Evolutionary conservation across 2,797 vertebrate genomes (phyloP).

Genomic region (Arctocebus calabarensis): DNA sequence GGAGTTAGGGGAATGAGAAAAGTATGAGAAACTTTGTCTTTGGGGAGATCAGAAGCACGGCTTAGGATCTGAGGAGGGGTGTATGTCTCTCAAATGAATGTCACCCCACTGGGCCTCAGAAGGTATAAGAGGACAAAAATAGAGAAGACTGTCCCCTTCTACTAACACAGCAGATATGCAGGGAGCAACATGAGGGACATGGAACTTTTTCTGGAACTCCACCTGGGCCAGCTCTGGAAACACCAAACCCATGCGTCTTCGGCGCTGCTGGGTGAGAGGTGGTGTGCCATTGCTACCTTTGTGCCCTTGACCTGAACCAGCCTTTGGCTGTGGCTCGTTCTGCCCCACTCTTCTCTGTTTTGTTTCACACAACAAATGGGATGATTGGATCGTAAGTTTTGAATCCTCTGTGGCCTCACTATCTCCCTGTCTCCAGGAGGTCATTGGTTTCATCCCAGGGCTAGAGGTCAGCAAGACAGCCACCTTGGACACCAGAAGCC

Average conservation of each 20-base stretch:
- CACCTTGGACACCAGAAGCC: neutral
- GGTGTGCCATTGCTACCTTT: neutral
- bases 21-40: neutral
- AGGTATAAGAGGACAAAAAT: neutral
- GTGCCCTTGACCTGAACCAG: neutral
- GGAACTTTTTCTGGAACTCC: neutral
- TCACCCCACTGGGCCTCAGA: neutral
- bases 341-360: neutral
- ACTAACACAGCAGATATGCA: neutral
- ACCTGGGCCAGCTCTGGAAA: neutral
- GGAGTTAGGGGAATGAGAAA: neutral
- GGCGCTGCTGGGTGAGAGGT: neutral
- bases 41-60: neutral
- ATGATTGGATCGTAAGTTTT: neutral
- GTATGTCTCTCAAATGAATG: neutral
- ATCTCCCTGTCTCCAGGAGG: neutral
- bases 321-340: neutral
- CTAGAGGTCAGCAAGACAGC: neutral
- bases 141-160: neutral
- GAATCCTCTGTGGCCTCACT: neutral
- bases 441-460: neutral
- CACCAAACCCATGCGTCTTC: neutral
- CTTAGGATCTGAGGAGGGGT: neutral
- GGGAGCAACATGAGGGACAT: neutral
- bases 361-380: neutral